Evolutionary conservation across 1,140 invertebrate species (phyloP), one percentile per base, ranked within the genome.

Genomic region (Conus ventricosus): DNA sequence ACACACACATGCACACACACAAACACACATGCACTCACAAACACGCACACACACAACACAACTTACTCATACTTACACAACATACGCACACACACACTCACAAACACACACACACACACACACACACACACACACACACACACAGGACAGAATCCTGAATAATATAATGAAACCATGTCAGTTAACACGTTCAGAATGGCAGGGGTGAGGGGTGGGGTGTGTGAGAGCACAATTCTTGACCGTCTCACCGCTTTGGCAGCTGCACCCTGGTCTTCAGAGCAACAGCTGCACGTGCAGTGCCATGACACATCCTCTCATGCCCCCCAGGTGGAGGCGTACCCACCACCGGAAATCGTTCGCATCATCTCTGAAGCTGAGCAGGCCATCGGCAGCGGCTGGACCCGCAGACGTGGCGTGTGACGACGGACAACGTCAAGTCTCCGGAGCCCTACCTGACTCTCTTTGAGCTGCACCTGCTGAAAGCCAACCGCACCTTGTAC

Each of bases 301-400:
- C 39, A 39, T 39, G 39, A 3, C 39, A 39, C 39, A 39, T 39
- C 39, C 39, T 39, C 39, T 39, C 39, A 39, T 39, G 39, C 39
- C 39, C 76, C 11, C 39, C 55, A 84, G 82, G 82, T 84, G 82
- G 82, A 63, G 17, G 82, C 55, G 5, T 84, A 63, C 82, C 82
- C 82, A 4, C 23, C 6, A 63, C 82, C 82, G 15, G 27, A 84
- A 5, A 84, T 84, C 13, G 11, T 6, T 1, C n/a, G 55, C 54
- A 84, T 84, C 57, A 63, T 84, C 5, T 84, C 82, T 20, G 82
- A 84, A 20, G 57, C 60, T n/a, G 57, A 15, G 7, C 7, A 39
- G 55, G 55, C n/a, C 82, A 17, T 10, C 54, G 82, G 13, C 55
- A 63, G 55, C 55, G 60, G 55, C 1, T 25, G 82, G 82, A 17